phyloP scores from a whole-genome alignment of 1,140 invertebrate species.

The Dysdera silvatica region DNA sequence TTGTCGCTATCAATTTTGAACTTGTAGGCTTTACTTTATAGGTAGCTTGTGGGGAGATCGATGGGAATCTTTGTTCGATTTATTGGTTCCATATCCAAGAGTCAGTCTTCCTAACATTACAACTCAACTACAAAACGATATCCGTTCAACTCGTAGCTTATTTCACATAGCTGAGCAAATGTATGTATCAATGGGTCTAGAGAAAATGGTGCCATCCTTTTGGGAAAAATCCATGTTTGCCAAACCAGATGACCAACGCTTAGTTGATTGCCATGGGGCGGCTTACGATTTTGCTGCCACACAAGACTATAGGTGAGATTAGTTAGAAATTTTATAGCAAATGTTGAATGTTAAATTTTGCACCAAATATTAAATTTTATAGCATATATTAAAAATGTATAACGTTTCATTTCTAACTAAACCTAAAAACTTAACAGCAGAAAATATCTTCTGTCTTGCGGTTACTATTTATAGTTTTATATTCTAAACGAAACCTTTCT shows the following conservation, averaged over 20 bases:
- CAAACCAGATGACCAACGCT: conserved; percentile 53
- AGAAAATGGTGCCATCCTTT: conserved; percentile 60
- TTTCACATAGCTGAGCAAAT: conserved; percentile 75
- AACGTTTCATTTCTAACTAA: too few relatives aligned
- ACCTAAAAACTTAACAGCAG: too few relatives aligned
- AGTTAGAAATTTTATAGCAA: conserved; percentile 22
- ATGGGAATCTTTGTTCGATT: conserved; percentile 74
- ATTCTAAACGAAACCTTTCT: too few relatives aligned
- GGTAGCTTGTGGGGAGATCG: conserved; percentile 90
- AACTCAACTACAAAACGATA: conserved; percentile 58
- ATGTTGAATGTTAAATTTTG: too few relatives aligned
- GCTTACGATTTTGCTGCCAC: conserved; percentile 83
- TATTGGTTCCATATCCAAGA: conserved; percentile 65
- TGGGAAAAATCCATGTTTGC: conserved; percentile 49
- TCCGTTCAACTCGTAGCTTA: conserved; percentile 62
- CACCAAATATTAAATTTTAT: too few relatives aligned
- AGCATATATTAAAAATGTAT: too few relatives aligned
- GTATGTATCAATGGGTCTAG: conserved; percentile 73
- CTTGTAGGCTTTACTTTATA: conserved; percentile 35
- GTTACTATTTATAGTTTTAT: too few relatives aligned
- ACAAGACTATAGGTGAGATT: conserved; percentile 65
- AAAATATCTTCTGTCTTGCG: too few relatives aligned
- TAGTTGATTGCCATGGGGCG: conserved; percentile 72
- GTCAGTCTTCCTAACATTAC: conserved; percentile 62
- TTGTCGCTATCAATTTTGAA: too few relatives aligned